Base-by-base conservation (phyloP, 2,797 vertebrate genomes). In the Myotis pilosus region DNA sequence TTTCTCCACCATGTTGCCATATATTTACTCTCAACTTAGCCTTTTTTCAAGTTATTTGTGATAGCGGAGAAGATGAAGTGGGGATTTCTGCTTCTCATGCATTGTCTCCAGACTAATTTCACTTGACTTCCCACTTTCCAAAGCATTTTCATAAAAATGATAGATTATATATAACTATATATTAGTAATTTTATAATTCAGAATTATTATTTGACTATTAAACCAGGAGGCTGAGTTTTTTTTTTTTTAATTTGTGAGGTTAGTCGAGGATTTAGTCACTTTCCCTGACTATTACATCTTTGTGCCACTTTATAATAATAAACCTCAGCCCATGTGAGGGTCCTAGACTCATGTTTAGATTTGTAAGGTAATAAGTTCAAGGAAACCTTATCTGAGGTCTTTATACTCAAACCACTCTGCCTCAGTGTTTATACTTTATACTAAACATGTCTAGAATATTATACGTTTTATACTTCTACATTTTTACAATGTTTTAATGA, bases 361-460 rank as follows among this genome's bases (percentile, higher is more conserved):
- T 97, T 90, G 66, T 89, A 96, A 97, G 96, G 95, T 96, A 97
- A 96, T 92, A 97, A 97, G 96, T 97, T 97, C 94, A 97, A 88
- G 91, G 90, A 95, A 92, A 96, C 87, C 71, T 84, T 91, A 96
- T 71, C 94, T 93, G 90, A 89, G 53, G 68, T 92, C 88, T 96
- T 95, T 92, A 75, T 89, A 81, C 12, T 76, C 92, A 76, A 95
- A 69, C 28, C 60, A 84, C 92, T 95, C 91, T 84, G 71, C 81
- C 28, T 87, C 33, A 60, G 0, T 96, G 95, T 97, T 97, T 97
- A 96, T 87, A 94, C 80, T 96, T 91, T 74, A 33, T 84, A 68
- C 53, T 93, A 96, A 97, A 96, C 88, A 95, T 72, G 83, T 66
- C 88, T 92, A 87, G 83, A 94, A 88, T 92, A 88, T 93, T 88